A percentile compares a stretch with the other conserved stretches of the same genome.
Evolutionary conservation across 2,113 vertebrate genomes (phyloP).

Genomic region (Rhegmatorhina hoffmannsi): DNA sequence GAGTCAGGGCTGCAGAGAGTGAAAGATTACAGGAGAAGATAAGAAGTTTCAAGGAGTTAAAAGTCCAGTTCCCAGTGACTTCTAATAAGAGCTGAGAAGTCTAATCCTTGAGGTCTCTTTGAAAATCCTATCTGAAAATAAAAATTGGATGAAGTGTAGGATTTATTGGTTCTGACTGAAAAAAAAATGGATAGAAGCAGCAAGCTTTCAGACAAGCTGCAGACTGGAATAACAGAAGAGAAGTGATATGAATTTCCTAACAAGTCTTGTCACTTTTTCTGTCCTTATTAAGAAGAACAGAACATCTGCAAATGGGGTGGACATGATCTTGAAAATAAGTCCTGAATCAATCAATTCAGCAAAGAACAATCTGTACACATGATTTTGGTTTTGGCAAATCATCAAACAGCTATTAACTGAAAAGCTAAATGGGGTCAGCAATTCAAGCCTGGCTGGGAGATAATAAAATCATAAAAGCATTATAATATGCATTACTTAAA

Average conservation of each 20-base stretch:
- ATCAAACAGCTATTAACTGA: conserved; percentile 13
- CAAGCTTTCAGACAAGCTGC: conserved; percentile 20
- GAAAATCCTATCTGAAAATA: conserved; percentile 39
- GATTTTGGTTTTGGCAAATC: conserved; percentile 35
- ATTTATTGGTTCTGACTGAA: conserved; percentile 18
- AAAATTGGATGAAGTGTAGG: conserved; percentile 37
- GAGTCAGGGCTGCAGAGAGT: background rate
- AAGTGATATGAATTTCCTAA: conserved; percentile 15
- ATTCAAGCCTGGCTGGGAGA: background rate
- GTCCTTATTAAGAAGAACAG: conserved; percentile 16
- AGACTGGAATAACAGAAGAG: conserved; percentile 13
- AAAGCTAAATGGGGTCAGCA: conserved; percentile 23
- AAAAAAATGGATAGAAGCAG: background rate
- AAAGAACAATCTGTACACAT: background rate
- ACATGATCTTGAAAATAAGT: conserved; percentile 43
- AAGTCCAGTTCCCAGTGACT: background rate
- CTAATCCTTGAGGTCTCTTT: conserved; percentile 28
- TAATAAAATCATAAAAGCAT: conserved; percentile 21
- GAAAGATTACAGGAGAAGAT: background rate
- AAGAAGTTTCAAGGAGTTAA: conserved; percentile 27
- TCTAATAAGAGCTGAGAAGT: conserved; percentile 3
- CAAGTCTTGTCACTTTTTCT: background rate
- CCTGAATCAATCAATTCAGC: background rate
- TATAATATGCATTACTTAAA: conserved; percentile 35
- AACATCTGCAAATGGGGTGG: conserved; percentile 32